Conservation (phyloP, 2,888 invertebrate species). For the Drosophila testacea region DNA sequence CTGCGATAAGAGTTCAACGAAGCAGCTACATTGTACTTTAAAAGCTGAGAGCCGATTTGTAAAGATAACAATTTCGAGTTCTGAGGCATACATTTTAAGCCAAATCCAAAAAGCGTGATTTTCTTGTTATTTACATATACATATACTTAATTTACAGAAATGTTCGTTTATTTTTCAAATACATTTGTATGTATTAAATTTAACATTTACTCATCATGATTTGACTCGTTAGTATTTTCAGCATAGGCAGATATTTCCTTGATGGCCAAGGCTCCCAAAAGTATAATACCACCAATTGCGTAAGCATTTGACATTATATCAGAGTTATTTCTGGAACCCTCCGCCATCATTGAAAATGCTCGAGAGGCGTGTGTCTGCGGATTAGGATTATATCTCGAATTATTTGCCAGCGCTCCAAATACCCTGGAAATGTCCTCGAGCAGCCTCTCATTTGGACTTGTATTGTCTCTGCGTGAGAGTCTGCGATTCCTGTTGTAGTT, state of each 20-base stretch:
- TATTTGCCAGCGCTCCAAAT: not conserved
- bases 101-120: too few relatives aligned
- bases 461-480: too few relatives aligned
- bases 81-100: too few relatives aligned
- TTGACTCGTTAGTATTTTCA: not conserved
- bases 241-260: not conserved
- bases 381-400: not conserved
- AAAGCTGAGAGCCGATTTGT: too few relatives aligned
- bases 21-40: too few relatives aligned
- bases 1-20: too few relatives aligned
- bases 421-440: not conserved
- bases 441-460: too few relatives aligned
- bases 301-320: not conserved
- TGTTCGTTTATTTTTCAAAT: not conserved
- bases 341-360: constrained; percentile 1
- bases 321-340: constrained; percentile 6
- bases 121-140: too few relatives aligned
- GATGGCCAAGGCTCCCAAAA: not conserved
- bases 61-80: too few relatives aligned
- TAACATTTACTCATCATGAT: not conserved
- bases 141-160: too few relatives aligned
- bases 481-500: too few relatives aligned
- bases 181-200: not conserved
- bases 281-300: not conserved
- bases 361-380: not conserved